Conservation (phyloP, 2,797 vertebrate species). For the Melanotaenia maccullochi region DNA sequence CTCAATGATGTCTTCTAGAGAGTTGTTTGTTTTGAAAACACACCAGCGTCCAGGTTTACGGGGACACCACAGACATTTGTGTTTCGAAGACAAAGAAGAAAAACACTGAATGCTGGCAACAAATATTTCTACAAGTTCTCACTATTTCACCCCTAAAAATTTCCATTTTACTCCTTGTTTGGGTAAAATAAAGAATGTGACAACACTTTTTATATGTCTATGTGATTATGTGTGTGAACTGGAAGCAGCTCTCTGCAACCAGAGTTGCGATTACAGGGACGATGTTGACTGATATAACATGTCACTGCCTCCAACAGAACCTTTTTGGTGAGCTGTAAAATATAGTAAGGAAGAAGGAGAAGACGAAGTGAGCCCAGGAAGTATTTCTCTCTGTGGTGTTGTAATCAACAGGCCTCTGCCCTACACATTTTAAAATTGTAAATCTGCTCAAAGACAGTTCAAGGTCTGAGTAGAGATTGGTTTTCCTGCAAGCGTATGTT, state of each 20-base stretch:
- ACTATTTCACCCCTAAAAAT: conserved; percentile 52
- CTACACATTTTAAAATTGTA: conserved; percentile 72
- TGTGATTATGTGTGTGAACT: conserved; percentile 43
- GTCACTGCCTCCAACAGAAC: conserved; percentile 60
- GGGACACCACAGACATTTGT: conserved; percentile 26
- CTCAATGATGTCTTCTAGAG: conserved; percentile 58
- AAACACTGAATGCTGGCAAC: conserved; percentile 14
- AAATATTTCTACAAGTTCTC: conserved; percentile 43
- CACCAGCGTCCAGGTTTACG: conserved; percentile 30
- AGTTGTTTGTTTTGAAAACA: conserved; percentile 57
- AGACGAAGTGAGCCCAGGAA: conserved; percentile 49
- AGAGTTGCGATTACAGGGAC: conserved; percentile 66
- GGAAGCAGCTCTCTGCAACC: conserved; percentile 66
- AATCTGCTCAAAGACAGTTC: conserved; percentile 73
- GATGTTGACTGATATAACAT: conserved; percentile 70
- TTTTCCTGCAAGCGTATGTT: conserved; percentile 36
- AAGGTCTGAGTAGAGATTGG: conserved; percentile 59
- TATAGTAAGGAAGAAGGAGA: conserved; percentile 50
- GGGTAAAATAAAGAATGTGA: conserved; percentile 46
- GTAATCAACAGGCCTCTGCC: conserved; percentile 58
- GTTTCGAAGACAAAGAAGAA: conserved; percentile 20
- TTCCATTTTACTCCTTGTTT: conserved; percentile 41
- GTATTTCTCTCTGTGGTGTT: conserved; percentile 59
- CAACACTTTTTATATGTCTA: conserved; percentile 3
- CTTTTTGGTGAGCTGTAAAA: conserved; percentile 70